phyloP scores from a whole-genome alignment of 2,113 vertebrate species.

The Sialia sialis region DNA sequence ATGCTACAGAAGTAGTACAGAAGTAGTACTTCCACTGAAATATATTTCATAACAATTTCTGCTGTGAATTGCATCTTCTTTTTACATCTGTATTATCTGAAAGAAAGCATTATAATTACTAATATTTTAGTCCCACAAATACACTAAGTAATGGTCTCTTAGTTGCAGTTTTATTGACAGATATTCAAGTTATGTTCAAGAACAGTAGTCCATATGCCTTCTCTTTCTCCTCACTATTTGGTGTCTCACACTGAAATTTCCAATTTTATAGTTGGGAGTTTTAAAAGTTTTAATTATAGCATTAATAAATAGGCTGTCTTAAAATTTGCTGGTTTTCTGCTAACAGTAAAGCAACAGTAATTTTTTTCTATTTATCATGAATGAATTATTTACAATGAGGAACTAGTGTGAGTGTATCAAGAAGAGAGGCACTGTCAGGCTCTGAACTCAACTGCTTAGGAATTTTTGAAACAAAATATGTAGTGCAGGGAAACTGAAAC shows the following conservation, averaged over 20 bases:
- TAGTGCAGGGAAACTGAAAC: background rate
- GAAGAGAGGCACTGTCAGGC: background rate
- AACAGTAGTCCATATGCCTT: background rate
- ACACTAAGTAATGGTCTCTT: background rate
- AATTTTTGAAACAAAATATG: background rate
- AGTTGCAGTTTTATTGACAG: background rate
- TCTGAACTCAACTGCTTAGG: background rate
- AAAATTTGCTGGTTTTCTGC: background rate
- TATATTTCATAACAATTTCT: background rate
- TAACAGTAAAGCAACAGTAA: background rate
- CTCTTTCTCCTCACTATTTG: background rate
- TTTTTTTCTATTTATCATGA: background rate
- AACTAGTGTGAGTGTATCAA: background rate
- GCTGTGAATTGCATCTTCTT: background rate
- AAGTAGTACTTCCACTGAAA: background rate
- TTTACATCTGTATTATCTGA: background rate
- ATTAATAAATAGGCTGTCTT: background rate
- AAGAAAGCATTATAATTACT: background rate
- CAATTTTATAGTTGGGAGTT: accelerated
- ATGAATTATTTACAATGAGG: background rate
- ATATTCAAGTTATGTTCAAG: background rate
- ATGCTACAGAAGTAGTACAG: too few relatives aligned
- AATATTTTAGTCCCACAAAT: background rate
- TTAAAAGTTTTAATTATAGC: background rate
- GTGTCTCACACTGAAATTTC: background rate